Conservation (phyloP, 2,888 invertebrate species). For the Ethmia dodecea region DNA sequence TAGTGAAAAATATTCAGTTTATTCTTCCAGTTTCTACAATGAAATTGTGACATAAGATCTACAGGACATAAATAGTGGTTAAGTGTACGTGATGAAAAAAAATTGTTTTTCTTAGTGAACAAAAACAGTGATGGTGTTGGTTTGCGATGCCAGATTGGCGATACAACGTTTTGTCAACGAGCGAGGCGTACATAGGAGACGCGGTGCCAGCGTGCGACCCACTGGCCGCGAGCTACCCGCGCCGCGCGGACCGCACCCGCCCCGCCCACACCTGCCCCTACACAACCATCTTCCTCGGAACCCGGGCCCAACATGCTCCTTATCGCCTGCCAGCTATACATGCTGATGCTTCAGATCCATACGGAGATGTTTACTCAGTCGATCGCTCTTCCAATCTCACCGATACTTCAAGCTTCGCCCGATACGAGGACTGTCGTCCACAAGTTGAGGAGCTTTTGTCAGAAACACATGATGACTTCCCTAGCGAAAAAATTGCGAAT, state of each 20-base stretch:
- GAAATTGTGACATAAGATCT: slow-evolving; percentile 38
- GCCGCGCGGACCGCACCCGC: slow-evolving; percentile 70
- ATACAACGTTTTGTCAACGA: slow-evolving; percentile 74
- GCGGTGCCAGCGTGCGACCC: slow-evolving; percentile 49
- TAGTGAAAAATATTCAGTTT: slow-evolving; percentile 16
- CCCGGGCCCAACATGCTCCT: slow-evolving; percentile 46
- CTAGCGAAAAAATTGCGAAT: slow-evolving; percentile 33
- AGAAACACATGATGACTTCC: slow-evolving; percentile 34
- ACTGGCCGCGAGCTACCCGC: slow-evolving; percentile 69
- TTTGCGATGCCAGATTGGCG: slow-evolving; percentile 75
- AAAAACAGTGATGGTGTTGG: slow-evolving; percentile 57
- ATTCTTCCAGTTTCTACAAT: slow-evolving; percentile 33
- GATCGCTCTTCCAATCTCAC: slow-evolving; percentile 69
- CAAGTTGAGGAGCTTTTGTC: slow-evolving; percentile 45
- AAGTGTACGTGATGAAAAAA: slow-evolving; percentile 21
- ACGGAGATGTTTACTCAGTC: slow-evolving; percentile 64
- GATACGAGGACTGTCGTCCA: slow-evolving; percentile 64
- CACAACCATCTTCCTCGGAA: slow-evolving; percentile 63
- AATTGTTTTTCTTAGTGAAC: slow-evolving; percentile 28
- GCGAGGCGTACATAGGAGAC: slow-evolving; percentile 67
- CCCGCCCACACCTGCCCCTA: slow-evolving; percentile 69
- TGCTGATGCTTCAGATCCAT: slow-evolving; percentile 59
- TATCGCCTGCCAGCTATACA: slow-evolving; percentile 50
- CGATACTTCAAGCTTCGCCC: slow-evolving; percentile 70
- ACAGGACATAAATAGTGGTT: slow-evolving; percentile 1